Conservation (phyloP, 2,888 invertebrate genomes). For the Cataglyphis altisquamis region DNA sequence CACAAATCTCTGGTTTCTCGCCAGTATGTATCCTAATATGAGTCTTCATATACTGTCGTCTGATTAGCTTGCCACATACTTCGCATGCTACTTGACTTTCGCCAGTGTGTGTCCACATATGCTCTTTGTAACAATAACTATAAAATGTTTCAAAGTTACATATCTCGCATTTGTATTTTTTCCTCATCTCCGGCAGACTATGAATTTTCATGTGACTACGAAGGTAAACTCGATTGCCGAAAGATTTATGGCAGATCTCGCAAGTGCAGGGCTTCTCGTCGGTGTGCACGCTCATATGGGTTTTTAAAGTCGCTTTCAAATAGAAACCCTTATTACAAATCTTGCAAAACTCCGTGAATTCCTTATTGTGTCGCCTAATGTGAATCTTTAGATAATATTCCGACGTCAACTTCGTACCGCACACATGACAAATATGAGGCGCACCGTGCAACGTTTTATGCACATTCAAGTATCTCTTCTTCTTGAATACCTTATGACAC, state of each 20-base stretch:
- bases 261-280: constrained; percentile 76
- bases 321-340: constrained; percentile 84
- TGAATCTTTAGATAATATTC: constrained; percentile 89
- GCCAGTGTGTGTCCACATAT: constrained; percentile 85
- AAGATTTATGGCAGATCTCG: constrained; percentile 85
- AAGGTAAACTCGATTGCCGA: constrained; percentile 87
- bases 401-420: constrained; percentile 88
- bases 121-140: constrained; percentile 85
- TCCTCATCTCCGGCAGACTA: constrained; percentile 83
- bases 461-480: constrained; percentile 76
- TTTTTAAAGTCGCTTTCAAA: constrained; percentile 77
- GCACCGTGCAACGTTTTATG: constrained; percentile 85
- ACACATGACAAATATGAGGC: constrained; percentile 88
- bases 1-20: constrained; percentile 81
- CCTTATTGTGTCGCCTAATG: constrained; percentile 88
- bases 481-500: constrained; percentile 80
- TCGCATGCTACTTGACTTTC: constrained; percentile 83
- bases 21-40: constrained; percentile 80
- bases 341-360: constrained; percentile 85
- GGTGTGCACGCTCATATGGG: constrained; percentile 83
- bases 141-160: constrained; percentile 86
- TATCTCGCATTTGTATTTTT: constrained; percentile 87
- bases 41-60: constrained; percentile 78
- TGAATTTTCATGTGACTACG: constrained; percentile 86
- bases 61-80: constrained; percentile 84